Percentiles rank a stretch among this genome's conserved stretches.
phyloP scores from a whole-genome alignment of 2,888 invertebrate genomes.

The Eristalis intricaria region DNA sequence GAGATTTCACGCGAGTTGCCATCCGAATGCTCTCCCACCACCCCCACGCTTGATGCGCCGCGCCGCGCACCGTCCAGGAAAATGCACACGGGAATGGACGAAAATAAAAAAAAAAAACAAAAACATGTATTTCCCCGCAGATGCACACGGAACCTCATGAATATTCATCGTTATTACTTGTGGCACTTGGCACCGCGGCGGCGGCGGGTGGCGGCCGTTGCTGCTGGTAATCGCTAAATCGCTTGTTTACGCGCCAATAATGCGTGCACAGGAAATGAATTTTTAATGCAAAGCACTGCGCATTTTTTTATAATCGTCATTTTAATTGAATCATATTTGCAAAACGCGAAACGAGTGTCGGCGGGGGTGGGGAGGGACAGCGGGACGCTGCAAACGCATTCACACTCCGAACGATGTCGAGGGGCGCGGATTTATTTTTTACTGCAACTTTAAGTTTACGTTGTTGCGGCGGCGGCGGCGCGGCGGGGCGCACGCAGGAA shows the following conservation, averaged over 20 bases:
- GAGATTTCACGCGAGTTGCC: constrained; percentile 31
- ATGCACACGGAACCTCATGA: constrained; percentile 61
- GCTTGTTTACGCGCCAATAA: constrained; percentile 67
- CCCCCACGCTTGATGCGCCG: constrained; percentile 10
- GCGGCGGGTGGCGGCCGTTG: constrained; percentile 9
- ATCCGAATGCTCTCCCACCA: constrained; percentile 6
- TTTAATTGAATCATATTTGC: constrained; percentile 43
- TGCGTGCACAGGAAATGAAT: constrained; percentile 56
- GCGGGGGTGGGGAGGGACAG: not conserved
- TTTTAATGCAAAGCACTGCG: constrained; percentile 46
- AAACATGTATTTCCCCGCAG: constrained; percentile 54
- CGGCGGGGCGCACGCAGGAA: no score
- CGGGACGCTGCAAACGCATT: not conserved
- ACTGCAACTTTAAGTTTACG: not conserved
- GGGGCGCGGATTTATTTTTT: not conserved
- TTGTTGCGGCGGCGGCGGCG: not conserved
- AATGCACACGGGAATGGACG: constrained; percentile 17
- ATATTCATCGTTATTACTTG: constrained; percentile 60
- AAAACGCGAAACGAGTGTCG: not conserved
- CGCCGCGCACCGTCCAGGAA: constrained; percentile 44
- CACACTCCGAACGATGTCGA: not conserved
- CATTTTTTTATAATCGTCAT: constrained; percentile 15
- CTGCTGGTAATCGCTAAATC: constrained; percentile 59
- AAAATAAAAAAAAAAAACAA: not conserved
- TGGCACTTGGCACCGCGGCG: constrained; percentile 24